Base-by-base conservation (phyloP, 2,113 vertebrate species). In the Megatriorchis doriae region DNA sequence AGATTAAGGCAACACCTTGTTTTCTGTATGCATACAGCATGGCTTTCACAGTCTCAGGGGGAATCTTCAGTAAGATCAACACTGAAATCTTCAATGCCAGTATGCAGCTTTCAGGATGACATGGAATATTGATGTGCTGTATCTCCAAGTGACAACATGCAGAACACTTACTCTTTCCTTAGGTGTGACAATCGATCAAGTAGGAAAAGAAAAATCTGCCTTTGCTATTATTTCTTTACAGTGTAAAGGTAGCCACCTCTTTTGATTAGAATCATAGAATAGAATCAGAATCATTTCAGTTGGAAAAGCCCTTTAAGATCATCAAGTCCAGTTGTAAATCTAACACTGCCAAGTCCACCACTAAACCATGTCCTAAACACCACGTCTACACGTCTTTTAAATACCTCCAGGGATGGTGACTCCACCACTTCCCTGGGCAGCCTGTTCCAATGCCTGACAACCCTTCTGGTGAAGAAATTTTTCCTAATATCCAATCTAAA, bases 21-120 rank as follows among this genome's bases (percentile, higher is more conserved):
- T 94, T 90, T 94, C 34, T 85, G 34, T 91, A 27, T 86, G 92
- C 87, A 74, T 86, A 93, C 83, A 90, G 95, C 72, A 71, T 86
- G 94, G 67, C n/a, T 94, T 77, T 26, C n/a, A 73, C 42, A 71
- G 48, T 53, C 31, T 63, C 4, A 4, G 16, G 45, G 66, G 72
- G 42, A 73, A 61, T 74, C 55, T 88, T 48, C 42, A 83, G 32
- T 58, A 18, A 88, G 59, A 50, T 62, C 58, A 62, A 14, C 20
- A 36, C 23, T 86, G 59, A 78, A 70, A 47, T 43, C 47, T 72
- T 78, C 72, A 73, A 1, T 74, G 63, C 59, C 75, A 66, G 9
- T 67, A 27, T 42, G 34, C 43, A 67, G 38, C 36, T 92, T 90
- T 93, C 23, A 86, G 75, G 50, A 63, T 88, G 47, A 56, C 31